These are phyloP conservation scores for Dryoscopus gambensis DNA, from an alignment of 2,113 vertebrate genomes.

Conservation along the genomic window DNA sequence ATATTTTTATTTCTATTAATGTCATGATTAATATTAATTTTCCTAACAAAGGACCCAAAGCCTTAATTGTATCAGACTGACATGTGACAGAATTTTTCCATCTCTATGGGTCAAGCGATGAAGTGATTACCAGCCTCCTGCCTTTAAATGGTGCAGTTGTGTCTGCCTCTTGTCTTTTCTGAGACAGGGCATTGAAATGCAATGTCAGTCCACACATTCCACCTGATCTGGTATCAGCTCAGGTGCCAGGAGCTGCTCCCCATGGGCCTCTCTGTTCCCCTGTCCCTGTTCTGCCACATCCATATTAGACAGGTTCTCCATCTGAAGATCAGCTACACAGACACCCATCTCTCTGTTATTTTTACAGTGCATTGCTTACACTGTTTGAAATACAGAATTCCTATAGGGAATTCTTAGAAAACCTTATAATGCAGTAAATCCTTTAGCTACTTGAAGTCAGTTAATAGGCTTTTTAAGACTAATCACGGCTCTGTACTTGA, in stretches of 20 bases:
- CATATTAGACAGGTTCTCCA: neutral
- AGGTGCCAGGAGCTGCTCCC: neutral
- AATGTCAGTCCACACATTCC: rapidly evolving
- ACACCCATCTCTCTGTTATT: neutral
- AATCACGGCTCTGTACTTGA: neutral
- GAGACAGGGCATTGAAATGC: neutral
- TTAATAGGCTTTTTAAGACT: neutral
- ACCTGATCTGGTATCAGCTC: rapidly evolving
- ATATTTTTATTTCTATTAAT: neutral
- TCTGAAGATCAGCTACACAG: neutral
- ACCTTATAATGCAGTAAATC: neutral
- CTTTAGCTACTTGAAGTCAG: neutral
- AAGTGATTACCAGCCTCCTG: neutral
- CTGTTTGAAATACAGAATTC: neutral
- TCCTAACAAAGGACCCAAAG: neutral
- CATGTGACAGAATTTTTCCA: neutral
- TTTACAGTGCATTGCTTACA: neutral
- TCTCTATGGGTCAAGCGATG: too few relatives aligned
- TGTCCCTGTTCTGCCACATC: neutral
- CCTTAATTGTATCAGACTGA: neutral
- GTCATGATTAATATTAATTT: neutral
- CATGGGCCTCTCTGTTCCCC: too few relatives aligned
- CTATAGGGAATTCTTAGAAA: neutral
- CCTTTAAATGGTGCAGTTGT: neutral
- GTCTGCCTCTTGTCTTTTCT: neutral